A percentile compares a stretch with the other conserved stretches of the same genome.
Conservation (phyloP, 2,888 invertebrate species). For the Rugalucina vietnamica region DNA sequence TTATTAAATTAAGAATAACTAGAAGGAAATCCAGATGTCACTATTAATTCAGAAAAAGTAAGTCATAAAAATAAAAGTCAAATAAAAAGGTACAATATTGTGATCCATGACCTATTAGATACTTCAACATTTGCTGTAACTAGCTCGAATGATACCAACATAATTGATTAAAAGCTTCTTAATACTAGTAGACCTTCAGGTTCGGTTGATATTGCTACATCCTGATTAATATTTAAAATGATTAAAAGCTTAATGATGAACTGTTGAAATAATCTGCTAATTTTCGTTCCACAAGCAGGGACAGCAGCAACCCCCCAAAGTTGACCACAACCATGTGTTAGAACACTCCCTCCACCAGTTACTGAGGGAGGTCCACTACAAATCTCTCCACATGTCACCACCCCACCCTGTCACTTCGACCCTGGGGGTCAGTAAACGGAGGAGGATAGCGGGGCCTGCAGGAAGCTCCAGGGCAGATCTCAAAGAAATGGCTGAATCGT, state of each 20-base stretch:
- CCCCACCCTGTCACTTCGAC: slow-evolving; percentile 98
- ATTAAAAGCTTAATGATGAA: not conserved
- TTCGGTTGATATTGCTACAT: no score
- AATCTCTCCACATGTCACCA: slow-evolving; percentile 96
- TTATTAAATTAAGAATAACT: no score
- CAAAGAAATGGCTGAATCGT: slow-evolving; percentile 93
- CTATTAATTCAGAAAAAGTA: no score
- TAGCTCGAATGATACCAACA: no score
- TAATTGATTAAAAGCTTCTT: no score
- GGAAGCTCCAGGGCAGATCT: slow-evolving; percentile 95
- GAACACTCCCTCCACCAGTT: slow-evolving; percentile 98
- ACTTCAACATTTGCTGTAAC: no score
- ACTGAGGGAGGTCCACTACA: slow-evolving; percentile 95
- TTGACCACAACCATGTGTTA: slow-evolving; percentile 97
- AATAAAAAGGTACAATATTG: no score
- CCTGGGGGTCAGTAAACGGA: slow-evolving; percentile 95
- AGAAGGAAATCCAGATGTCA: no score
- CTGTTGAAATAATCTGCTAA: not conserved
- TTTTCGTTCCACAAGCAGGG: not conserved
- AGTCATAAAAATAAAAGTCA: no score
- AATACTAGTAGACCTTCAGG: no score
- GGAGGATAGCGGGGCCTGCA: slow-evolving; percentile 95
- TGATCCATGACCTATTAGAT: no score
- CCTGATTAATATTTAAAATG: no score
- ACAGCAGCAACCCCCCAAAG: slow-evolving; percentile 67